Conservation (phyloP, 1,140 invertebrate genomes). For the Drosophila auraria region DNA sequence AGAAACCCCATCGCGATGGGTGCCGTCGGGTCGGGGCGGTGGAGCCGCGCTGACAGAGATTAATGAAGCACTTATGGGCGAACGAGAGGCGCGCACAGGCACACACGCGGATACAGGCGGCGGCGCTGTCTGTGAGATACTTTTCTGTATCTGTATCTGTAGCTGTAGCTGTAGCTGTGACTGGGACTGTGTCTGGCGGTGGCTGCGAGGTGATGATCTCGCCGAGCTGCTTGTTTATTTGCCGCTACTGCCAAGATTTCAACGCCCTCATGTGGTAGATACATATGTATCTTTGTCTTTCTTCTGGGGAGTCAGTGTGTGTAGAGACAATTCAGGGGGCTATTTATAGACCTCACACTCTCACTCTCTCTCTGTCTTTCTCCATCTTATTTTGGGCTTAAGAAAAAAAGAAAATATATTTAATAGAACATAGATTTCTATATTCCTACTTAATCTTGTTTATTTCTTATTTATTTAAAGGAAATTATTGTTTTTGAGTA, state of each 20-base stretch:
- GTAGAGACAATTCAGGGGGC: constrained; percentile 36
- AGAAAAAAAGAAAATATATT: background rate
- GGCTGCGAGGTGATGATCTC: constrained; percentile 57
- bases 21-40: constrained; percentile 6
- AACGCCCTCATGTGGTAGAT: constrained; percentile 60
- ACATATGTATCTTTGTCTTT: constrained; percentile 39
- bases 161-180: constrained; percentile 7
- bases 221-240: constrained; percentile 39
- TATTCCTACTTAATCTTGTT: background rate
- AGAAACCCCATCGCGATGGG: background rate
- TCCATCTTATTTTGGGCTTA: constrained; percentile 5
- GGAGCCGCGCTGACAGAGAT: constrained; percentile 72
- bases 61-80: constrained; percentile 82
- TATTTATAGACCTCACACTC: constrained; percentile 47
- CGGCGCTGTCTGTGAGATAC: constrained; percentile 32
- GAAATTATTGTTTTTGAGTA: too few species aligned
- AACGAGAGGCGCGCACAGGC: constrained; percentile 52
- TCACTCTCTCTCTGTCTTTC: constrained; percentile 21
- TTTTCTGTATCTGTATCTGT: constrained; percentile 18
- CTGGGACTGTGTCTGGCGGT: constrained; percentile 37
- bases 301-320: constrained; percentile 11
- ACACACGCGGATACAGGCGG: constrained; percentile 39
- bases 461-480: background rate
- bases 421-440: background rate
- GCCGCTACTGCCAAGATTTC: constrained; percentile 62